Evolutionary conservation across 2,888 invertebrate species (phyloP), one percentile per base, ranked within the genome.

Genomic region (Drosophila pseudotalamancana): DNA sequence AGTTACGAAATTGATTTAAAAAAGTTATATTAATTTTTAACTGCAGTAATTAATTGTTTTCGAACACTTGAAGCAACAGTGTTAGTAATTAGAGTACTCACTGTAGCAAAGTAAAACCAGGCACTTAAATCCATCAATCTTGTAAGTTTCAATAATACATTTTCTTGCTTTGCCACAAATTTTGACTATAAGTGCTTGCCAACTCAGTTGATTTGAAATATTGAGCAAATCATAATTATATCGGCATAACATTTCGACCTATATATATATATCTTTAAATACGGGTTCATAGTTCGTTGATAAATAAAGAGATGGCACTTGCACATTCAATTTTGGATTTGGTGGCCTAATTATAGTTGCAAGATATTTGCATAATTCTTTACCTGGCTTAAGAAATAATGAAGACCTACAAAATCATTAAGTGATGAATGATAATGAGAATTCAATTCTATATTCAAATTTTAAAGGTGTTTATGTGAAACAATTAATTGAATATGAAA

Each of bases 121-220:
- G 21, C 8, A 5, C 2, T n/a, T 21, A 9, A 42, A 2, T 34
- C 4, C n/a, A 12, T 11, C 11, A 29, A 43, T 6, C 35, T 14
- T 27, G 59, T 59, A 46, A 59, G 59, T 39, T 39, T 11, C 0
- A 23, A 2, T 11, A n/a, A 25, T 27, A 3, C n/a, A 11, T 21
- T 6, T 4, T 16, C 23, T 14, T 29, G 6, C 5, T 3, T 14
- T 19, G n/a, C n/a, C n/a, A n/a, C n/a, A n/a, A n/a, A n/a, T n/a
- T n/a, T n/a, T n/a, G n/a, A n/a, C n/a, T n/a, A n/a, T n/a, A n/a
- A n/a, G n/a, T n/a, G n/a, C n/a, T n/a, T n/a, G n/a, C n/a, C n/a
- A n/a, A n/a, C n/a, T n/a, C n/a, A n/a, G n/a, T n/a, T n/a, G n/a
- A 29, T 29, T 27, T 37, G 6, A 11, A 18, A 37, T 37, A 11